Conservation (phyloP, 2,797 vertebrate species). For the Trichosurus vulpecula region DNA sequence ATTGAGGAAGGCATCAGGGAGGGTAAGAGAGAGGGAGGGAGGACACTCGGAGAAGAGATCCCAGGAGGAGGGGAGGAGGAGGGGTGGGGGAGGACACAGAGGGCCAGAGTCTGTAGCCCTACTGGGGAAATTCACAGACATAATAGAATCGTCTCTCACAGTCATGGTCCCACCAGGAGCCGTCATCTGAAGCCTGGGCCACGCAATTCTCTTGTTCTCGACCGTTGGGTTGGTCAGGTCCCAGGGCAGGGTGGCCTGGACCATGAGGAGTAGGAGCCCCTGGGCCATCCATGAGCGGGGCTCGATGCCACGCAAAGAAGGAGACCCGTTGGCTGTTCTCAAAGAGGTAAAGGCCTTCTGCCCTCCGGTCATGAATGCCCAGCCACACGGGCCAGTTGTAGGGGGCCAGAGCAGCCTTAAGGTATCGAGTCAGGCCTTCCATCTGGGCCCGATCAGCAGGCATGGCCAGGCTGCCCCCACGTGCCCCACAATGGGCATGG, state of each 20-base stretch:
- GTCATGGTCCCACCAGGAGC: conserved; percentile 96
- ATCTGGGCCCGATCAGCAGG: conserved; percentile 90
- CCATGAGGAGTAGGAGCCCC: conserved; percentile 56
- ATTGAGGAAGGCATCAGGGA: no score
- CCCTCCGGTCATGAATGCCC: conserved; percentile 91
- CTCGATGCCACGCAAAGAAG: conserved; percentile 92
- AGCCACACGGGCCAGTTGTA: conserved; percentile 95
- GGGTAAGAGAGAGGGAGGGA: no score
- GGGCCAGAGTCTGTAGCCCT: background rate
- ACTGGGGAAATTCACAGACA: conserved; percentile 89
- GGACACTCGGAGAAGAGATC: no score
- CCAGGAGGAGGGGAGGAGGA: no score
- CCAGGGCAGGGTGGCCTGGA: conserved; percentile 81
- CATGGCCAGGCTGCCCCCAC: conserved; percentile 92
- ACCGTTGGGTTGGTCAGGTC: conserved; percentile 93
- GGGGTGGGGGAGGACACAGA: background rate
- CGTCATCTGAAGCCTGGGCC: conserved; percentile 92
- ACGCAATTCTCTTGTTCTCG: conserved; percentile 93
- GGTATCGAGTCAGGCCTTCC: conserved; percentile 88
- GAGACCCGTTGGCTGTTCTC: conserved; percentile 90
- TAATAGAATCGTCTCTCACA: conserved; percentile 92
- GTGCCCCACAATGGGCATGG: conserved; percentile 87
- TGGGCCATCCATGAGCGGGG: conserved; percentile 30
- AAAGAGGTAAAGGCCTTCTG: conserved; percentile 92
- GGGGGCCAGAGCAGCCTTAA: conserved; percentile 87